phyloP scores from a whole-genome alignment of 2,113 vertebrate genomes.

The Lota lota region DNA sequence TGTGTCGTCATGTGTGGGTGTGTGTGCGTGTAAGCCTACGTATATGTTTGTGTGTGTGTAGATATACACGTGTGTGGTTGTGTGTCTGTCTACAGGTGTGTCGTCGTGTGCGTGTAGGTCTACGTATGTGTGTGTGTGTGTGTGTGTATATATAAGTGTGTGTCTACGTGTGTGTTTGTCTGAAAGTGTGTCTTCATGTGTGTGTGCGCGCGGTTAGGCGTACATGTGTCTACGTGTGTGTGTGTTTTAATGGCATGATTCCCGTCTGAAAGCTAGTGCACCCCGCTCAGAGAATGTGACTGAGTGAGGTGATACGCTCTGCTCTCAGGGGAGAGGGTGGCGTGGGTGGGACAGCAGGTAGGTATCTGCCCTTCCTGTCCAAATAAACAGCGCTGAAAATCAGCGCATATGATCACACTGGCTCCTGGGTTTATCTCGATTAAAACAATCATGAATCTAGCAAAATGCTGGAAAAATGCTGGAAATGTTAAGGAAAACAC shows the following conservation, averaged over 20 bases:
- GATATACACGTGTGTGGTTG: too few species aligned
- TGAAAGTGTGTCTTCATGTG: constrained; percentile 2
- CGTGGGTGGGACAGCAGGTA: not conserved
- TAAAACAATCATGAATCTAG: constrained; percentile 45
- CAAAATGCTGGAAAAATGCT: constrained; percentile 11
- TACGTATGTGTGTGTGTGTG: constrained; percentile 2
- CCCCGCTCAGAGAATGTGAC: not conserved
- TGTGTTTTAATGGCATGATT: not conserved
- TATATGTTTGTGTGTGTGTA: constrained; percentile 13
- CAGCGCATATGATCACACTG: not conserved
- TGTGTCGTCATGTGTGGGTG: not conserved
- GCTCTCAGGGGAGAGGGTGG: constrained; percentile 48
- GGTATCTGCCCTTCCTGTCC: not conserved
- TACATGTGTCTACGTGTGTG: not conserved
- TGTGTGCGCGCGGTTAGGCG: not conserved
- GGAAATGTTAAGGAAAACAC: not conserved
- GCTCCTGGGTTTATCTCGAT: not conserved
- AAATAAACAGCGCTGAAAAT: not conserved
- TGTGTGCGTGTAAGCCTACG: not conserved
- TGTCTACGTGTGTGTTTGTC: not conserved
- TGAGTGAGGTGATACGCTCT: constrained; percentile 4
- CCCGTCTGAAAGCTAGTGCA: too few species aligned
- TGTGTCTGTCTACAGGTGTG: not conserved
- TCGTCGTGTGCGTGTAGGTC: not conserved
- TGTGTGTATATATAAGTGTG: constrained; percentile 5